Conservation (phyloP, 2,797 vertebrate genomes). For the Gambelia wislizenii region DNA sequence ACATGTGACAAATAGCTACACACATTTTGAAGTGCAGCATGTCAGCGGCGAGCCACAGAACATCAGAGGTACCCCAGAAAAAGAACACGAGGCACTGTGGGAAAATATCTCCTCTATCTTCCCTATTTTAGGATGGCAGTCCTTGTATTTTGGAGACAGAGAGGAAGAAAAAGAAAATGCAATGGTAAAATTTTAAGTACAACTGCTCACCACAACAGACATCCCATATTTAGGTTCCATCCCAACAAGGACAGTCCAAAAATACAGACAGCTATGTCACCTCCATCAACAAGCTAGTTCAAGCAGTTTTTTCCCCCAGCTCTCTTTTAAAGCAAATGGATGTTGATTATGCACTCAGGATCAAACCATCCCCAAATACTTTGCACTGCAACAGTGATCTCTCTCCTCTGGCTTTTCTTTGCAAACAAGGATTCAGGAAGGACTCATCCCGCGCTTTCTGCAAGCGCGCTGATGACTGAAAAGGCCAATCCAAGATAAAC, state of each 20-base stretch:
- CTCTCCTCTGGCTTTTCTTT: too few relatives aligned
- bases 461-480: too few relatives aligned
- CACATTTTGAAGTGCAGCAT: constrained; percentile 28
- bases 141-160: not conserved
- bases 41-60: constrained; percentile 21
- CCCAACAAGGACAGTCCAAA: not conserved
- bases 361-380: not conserved
- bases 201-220: not conserved
- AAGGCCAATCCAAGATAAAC: too few relatives aligned
- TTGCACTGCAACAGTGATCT: too few relatives aligned
- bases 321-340: not conserved
- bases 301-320: not conserved
- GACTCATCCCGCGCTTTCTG: too few relatives aligned
- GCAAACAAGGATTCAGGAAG: too few relatives aligned
- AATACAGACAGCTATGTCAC: not conserved
- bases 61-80: not conserved
- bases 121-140: not conserved
- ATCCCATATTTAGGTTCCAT: too few relatives aligned
- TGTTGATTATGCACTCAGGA: not conserved
- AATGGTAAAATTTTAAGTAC: not conserved
- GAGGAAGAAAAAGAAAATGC: not conserved
- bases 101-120: not conserved
- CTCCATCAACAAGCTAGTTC: not conserved
- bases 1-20: constrained; percentile 9
- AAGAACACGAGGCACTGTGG: not conserved